phyloP scores from a whole-genome alignment of 2,888 invertebrate genomes.

The Apamea anceps region DNA sequence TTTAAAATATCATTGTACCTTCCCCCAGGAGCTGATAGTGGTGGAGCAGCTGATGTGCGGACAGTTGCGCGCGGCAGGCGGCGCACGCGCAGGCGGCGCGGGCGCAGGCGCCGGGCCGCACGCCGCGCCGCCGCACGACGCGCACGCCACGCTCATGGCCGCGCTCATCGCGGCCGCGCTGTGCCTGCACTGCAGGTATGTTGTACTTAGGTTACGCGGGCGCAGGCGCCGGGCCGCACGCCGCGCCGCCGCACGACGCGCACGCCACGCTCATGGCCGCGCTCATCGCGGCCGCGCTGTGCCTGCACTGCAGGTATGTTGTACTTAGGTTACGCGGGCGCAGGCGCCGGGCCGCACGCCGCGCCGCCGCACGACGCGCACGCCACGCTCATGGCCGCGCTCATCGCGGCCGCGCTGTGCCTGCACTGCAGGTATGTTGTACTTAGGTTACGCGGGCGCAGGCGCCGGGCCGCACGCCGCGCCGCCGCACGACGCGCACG shows the following conservation, averaged over 20 bases:
- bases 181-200: too few relatives aligned
- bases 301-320: constrained; percentile 79
- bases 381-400: constrained; percentile 78
- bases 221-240: constrained; percentile 67
- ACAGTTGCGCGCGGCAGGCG: constrained; percentile 52
- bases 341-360: constrained; percentile 67
- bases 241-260: constrained; percentile 40
- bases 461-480: constrained; percentile 68
- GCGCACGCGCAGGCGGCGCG: constrained; percentile 35
- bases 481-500: constrained; percentile 28
- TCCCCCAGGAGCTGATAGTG: constrained; percentile 83
- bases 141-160: too few relatives aligned
- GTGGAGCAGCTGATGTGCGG: constrained; percentile 83
- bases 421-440: constrained; percentile 79
- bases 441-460: constrained; percentile 23
- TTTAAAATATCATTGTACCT: too few relatives aligned
- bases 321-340: constrained; percentile 19
- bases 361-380: constrained; percentile 35
- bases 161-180: too few relatives aligned
- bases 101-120: constrained; percentile 62
- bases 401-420: constrained; percentile 80
- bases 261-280: constrained; percentile 77
- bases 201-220: too few relatives aligned
- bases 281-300: constrained; percentile 80
- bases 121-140: constrained; percentile 22